Evolutionary conservation across 92 coral and sea anemone genomes (phyloP), one percentile per base, ranked within the genome.

Genomic region (Chrysogorgia sp.): DNA sequence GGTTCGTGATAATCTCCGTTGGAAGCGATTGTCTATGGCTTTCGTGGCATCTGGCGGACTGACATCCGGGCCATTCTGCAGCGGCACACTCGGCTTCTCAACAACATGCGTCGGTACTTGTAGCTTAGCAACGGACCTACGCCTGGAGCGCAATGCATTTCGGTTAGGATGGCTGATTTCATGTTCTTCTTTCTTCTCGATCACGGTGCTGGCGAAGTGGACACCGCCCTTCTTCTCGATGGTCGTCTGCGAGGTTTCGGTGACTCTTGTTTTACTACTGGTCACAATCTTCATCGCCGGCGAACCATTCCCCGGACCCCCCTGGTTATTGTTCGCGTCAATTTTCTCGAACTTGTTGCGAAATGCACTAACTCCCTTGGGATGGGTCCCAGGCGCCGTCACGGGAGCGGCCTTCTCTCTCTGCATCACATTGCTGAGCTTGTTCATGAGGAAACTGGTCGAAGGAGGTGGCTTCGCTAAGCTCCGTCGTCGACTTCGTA

Each of bases 401-500:
- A 49, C 31, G 20, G 32, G 65, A 47, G 64, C 79, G 25, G 64
- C 65, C 14, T 72, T 72, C 50, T 72, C 79, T 19, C 79, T 31
- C 52, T 72, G 79, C 79, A 72, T 72, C 79, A 72, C 79, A 34
- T 72, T 72, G 37, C 79, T 72, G 17, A 72, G 65, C 28, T 72
- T 72, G 20, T 72, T 72, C 64, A 72, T 58, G 31, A 72, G 79
- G 32, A 72, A 72, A n/a, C 49, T 72, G 29, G 79, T 72, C 30
- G 79, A 72, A 58, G 65, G 63, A 14, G 79, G 48, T 0, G 79
- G 79, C 53, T 72, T 72, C 53, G 79, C 79, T 65, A 72, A 34
- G 23, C 79, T 72, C 55, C 79, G 79, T 72, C 79, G 63, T 55
- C 79, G 79, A 35, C 79, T 72, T 52, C 79, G 79, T 23, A 72